phyloP scores from a whole-genome alignment of 2,113 vertebrate genomes.

The Haemorhous mexicanus region DNA sequence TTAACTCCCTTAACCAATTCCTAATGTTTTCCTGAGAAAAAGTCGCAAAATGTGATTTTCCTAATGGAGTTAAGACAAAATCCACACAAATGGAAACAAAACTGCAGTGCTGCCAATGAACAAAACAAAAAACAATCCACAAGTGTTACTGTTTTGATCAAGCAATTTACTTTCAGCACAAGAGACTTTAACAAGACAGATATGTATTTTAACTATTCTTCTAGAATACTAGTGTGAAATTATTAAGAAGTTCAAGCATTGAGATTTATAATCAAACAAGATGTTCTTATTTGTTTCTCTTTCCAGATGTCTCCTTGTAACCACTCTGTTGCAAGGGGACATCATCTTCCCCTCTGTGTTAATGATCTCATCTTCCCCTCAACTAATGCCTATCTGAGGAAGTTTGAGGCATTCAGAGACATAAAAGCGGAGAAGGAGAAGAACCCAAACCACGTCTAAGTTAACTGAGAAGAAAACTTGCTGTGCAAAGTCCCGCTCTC shows the following conservation, averaged over 20 bases:
- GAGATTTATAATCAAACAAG: not conserved
- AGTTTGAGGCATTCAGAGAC: not conserved
- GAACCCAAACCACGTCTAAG: fast-evolving
- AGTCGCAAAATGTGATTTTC: not conserved
- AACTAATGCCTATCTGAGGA: not conserved
- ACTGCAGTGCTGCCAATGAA: not conserved
- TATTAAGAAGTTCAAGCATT: not conserved
- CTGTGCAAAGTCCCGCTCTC: not conserved
- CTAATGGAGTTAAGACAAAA: not conserved
- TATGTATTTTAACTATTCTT: not conserved
- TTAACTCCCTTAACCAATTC: not conserved
- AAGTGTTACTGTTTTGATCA: not conserved
- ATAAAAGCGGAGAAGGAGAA: not conserved
- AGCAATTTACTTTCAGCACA: not conserved
- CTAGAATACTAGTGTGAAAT: not conserved
- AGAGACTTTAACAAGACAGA: not conserved
- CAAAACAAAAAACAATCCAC: not conserved
- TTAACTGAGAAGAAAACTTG: not conserved
- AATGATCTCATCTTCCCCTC: not conserved
- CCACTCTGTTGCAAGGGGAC: not conserved
- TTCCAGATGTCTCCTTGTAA: not conserved
- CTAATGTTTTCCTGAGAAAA: not conserved
- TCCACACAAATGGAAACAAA: not conserved
- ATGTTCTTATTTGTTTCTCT: not conserved
- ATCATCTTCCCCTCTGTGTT: not conserved